Evolutionary conservation across 1,140 invertebrate species (phyloP), one percentile per base, ranked within the genome.

Genomic region (Zophobas atratus): DNA sequence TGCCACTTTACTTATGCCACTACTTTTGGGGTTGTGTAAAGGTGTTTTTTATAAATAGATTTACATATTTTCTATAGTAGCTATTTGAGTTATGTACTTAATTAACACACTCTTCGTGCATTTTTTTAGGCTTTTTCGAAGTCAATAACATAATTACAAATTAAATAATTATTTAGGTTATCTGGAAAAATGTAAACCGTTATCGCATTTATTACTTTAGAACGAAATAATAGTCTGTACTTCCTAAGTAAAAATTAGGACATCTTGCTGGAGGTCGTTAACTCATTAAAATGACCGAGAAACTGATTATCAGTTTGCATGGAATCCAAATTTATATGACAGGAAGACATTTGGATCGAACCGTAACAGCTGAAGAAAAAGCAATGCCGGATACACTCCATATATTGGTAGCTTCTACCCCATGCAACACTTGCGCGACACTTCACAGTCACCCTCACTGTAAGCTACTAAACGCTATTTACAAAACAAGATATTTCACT

Each of bases 401-500:
- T 41, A 74, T 73, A 78, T 78, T 78, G 72, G 49, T 43, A 71
- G 75, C 77, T 78, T 78, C 77, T 72, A 78, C 71, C 71, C 77
- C 60, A 76, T 70, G 53, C 70, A 78, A 72, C 77, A 78, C 77
- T 78, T 74, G 72, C 57, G 71, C 53, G 38, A 55, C 71, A 70
- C 49, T 75, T 67, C 43, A 72, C 41, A 75, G 39, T 51, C 57
- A 51, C 60, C 51, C 56, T 55, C 36, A 39, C 34, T 46, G 46
- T 41, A 36, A 60, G 49, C 34, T 70, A 78, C 46, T 70, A 55
- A 75, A 78, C 55, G 53, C 56, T 78, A 78, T 78, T 78, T 78
- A 78, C 77, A 53, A 78, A 78, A 78, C 77, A 78, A 75, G 77
- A 67, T 67, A 74, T 74, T 74, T 75, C 57, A 72, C 70, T 78